These are phyloP conservation scores for Zaprionus lachaisei DNA, from an alignment of 1,140 invertebrate genomes.

Conservation along the genomic window DNA sequence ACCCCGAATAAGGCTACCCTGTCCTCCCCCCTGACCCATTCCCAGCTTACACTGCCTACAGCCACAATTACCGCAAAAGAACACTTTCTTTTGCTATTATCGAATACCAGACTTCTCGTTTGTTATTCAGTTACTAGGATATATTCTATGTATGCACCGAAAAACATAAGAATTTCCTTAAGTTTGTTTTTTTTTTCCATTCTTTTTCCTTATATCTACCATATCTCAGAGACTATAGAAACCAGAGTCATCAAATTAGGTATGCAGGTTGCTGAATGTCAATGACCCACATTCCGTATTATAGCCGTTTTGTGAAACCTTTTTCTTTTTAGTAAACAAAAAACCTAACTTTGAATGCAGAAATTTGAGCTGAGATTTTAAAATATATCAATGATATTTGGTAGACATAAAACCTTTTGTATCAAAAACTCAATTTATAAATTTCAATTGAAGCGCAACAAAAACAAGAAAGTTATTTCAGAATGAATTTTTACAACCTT, in stretches of 20 bases:
- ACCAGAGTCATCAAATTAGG: neutral
- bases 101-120: too few relatives aligned
- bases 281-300: neutral
- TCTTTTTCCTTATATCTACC: too few relatives aligned
- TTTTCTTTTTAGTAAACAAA: neutral
- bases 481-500: neutral
- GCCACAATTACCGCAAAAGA: neutral
- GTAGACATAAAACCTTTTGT: neutral
- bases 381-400: neutral
- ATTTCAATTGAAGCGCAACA: neutral
- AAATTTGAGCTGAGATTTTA: neutral
- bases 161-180: too few relatives aligned
- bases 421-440: neutral
- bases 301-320: neutral
- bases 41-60: neutral
- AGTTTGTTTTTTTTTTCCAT: too few relatives aligned
- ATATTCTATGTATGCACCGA: too few relatives aligned
- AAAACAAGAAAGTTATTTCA: neutral
- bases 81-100: too few relatives aligned
- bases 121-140: too few relatives aligned
- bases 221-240: conserved; percentile 3
- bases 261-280: neutral
- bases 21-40: neutral
- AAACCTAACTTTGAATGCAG: neutral
- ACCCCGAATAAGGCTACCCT: neutral